A percentile compares a stretch with the other conserved stretches of the same genome.
These are phyloP conservation scores for Adelphocoris suturalis DNA, from an alignment of 2,888 invertebrate species.

Conservation along the genomic window DNA sequence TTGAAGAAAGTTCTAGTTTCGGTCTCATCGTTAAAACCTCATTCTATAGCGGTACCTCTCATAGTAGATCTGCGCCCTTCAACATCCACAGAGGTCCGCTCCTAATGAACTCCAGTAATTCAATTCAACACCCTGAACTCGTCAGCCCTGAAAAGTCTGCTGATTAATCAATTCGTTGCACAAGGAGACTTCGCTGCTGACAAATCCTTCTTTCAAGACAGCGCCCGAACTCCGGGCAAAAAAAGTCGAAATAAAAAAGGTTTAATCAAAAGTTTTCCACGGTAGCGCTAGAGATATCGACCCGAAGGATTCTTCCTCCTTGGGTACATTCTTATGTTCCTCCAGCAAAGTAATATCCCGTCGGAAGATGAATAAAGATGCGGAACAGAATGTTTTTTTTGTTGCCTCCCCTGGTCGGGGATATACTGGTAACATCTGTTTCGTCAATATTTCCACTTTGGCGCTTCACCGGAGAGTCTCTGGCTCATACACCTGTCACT, in stretches of 20 bases:
- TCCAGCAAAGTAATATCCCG: slow-evolving; percentile 3
- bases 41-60: not conserved
- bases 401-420: not conserved
- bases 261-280: not conserved
- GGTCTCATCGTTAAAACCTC: not conserved
- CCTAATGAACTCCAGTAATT: not conserved
- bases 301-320: not conserved
- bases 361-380: slow-evolving; percentile 12
- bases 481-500: not conserved
- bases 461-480: not conserved
- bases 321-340: not conserved
- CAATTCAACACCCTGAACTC: slow-evolving; percentile 12
- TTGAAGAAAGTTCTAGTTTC: not conserved
- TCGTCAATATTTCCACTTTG: not conserved
- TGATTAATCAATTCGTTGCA: not conserved
- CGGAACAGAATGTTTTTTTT: slow-evolving; percentile 1
- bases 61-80: not conserved
- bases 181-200: not conserved
- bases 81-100: not conserved
- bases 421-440: not conserved
- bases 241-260: slow-evolving; percentile 3
- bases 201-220: not conserved
- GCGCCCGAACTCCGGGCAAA: not conserved
- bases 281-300: not conserved
- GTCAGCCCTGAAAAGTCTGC: not conserved